Evolutionary conservation across 1,140 invertebrate genomes (phyloP).

Genomic region (Forficula auricularia): DNA sequence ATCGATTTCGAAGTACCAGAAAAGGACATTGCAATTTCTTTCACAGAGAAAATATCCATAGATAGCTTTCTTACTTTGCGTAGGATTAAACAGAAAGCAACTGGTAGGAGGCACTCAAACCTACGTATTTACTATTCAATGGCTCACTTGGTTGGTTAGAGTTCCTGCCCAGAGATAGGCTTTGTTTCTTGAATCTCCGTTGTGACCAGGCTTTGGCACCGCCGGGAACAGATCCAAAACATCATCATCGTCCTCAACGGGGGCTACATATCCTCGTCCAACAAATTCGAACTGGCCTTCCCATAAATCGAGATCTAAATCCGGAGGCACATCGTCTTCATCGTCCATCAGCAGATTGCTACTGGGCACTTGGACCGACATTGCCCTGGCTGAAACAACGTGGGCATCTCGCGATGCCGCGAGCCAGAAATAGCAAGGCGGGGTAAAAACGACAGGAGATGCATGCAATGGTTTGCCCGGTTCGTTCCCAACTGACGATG

Average conservation of each 20-base stretch:
- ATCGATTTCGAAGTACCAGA: too few relatives aligned
- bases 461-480: too few relatives aligned
- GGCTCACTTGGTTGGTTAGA: slow-evolving; percentile 33
- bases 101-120: too few relatives aligned
- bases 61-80: too few relatives aligned
- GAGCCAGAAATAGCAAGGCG: too few relatives aligned
- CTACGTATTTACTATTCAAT: too few relatives aligned
- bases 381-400: not conserved
- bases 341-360: not conserved
- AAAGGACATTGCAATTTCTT: too few relatives aligned
- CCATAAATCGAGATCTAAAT: slow-evolving; percentile 68
- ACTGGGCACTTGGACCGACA: not conserved
- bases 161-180: slow-evolving; percentile 35
- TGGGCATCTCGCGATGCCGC: not conserved
- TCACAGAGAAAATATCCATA: too few relatives aligned
- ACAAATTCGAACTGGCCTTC: slow-evolving; percentile 71
- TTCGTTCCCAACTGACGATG: too few relatives aligned
- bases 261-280: slow-evolving; percentile 23
- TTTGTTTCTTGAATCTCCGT: slow-evolving; percentile 33
- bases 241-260: slow-evolving; percentile 21
- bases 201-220: slow-evolving; percentile 26
- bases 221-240: slow-evolving; percentile 27
- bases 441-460: too few relatives aligned
- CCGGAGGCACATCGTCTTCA: slow-evolving; percentile 17
- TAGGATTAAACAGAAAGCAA: too few relatives aligned